phyloP scores from a whole-genome alignment of 2,113 vertebrate genomes.

The Dolichotis patagonum region DNA sequence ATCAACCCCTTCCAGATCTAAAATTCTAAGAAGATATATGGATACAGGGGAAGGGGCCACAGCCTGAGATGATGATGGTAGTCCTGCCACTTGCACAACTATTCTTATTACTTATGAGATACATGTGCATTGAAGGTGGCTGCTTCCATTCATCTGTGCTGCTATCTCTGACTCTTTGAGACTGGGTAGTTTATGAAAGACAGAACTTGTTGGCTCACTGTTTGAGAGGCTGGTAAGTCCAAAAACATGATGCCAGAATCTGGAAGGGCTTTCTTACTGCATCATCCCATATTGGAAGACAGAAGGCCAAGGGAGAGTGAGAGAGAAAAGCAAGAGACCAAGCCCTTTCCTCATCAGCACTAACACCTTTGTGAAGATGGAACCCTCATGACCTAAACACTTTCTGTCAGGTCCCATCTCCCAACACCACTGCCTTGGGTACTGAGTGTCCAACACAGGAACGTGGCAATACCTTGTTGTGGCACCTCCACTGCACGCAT shows the following conservation, averaged over 20 bases:
- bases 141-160: background rate
- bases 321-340: background rate
- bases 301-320: background rate
- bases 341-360: background rate
- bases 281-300: no score
- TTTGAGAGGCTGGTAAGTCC: background rate
- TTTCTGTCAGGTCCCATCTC: background rate
- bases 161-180: background rate
- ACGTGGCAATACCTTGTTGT: background rate
- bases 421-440: background rate
- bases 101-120: background rate
- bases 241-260: background rate
- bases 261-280: background rate
- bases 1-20: background rate
- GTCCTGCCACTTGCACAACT: background rate
- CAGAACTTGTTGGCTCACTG: background rate
- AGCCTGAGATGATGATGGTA: background rate
- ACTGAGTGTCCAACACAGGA: background rate
- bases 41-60: accelerated
- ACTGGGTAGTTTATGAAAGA: no score
- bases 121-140: background rate
- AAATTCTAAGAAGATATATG: background rate
- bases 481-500: background rate
- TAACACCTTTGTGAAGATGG: background rate
- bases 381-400: background rate